These are phyloP conservation scores for Melierax canorus DNA, from an alignment of 2,113 vertebrate genomes.

Conservation along the genomic window DNA sequence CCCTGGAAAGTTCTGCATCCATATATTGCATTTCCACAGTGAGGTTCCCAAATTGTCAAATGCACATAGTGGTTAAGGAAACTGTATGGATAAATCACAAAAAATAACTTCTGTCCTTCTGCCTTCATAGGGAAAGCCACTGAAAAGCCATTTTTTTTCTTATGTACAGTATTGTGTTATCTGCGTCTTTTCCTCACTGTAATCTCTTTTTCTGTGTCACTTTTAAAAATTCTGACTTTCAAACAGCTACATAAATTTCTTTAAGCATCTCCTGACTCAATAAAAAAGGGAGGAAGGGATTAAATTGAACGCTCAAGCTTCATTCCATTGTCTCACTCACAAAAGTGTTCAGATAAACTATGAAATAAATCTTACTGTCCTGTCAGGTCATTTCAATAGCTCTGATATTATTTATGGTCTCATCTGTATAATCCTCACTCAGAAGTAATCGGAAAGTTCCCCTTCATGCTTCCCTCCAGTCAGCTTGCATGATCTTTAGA, in stretches of 20 bases:
- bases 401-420: conserved; percentile 65
- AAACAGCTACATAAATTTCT: conserved; percentile 69
- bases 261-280: conserved; percentile 61
- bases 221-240: conserved; percentile 73
- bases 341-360: conserved; percentile 62
- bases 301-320: conserved; percentile 55
- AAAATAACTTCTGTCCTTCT: neutral
- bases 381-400: conserved; percentile 60
- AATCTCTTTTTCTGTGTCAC: conserved; percentile 59
- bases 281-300: conserved; percentile 61
- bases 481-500: neutral
- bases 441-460: conserved; percentile 29
- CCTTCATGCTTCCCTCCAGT: neutral
- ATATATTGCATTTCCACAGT: neutral
- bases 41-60: neutral
- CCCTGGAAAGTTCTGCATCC: neutral
- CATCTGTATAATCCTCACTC: conserved; percentile 33
- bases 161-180: conserved; percentile 46
- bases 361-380: conserved; percentile 70
- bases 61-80: neutral
- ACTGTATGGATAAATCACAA: conserved; percentile 11
- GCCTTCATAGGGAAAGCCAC: conserved; percentile 10
- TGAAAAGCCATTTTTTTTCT: conserved; percentile 32
- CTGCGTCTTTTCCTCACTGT: neutral
- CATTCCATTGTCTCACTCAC: conserved; percentile 53